Percentiles rank a stretch among this genome's conserved stretches.
Evolutionary conservation across 2,888 invertebrate genomes (phyloP).

Genomic region (Drosophila setosimentum): DNA sequence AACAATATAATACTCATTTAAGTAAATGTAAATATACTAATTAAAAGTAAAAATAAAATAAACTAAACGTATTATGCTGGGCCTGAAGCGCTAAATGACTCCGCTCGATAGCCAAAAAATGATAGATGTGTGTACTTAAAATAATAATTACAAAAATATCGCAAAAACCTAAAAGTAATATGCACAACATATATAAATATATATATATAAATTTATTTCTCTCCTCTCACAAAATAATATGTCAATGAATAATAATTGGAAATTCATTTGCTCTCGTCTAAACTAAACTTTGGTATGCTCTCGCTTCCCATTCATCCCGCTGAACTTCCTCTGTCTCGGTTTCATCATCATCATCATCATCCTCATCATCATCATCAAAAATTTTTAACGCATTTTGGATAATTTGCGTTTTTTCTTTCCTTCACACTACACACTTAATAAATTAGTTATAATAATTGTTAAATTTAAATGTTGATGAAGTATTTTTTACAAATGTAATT

Average conservation of each 20-base stretch:
- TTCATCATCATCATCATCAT: neutral
- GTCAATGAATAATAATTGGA: slow-evolving; percentile 30
- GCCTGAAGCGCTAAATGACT: slow-evolving; percentile 57
- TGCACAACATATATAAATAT: slow-evolving; percentile 52
- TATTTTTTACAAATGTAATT: slow-evolving; percentile 81
- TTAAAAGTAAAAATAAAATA: slow-evolving; percentile 15
- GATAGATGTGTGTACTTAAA: slow-evolving; percentile 14
- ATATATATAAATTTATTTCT: slow-evolving; percentile 6
- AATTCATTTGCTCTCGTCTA: slow-evolving; percentile 64
- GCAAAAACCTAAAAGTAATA: slow-evolving; percentile 46
- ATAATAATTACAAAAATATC: slow-evolving; percentile 40
- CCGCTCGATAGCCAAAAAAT: slow-evolving; percentile 25
- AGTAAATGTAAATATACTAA: slow-evolving; percentile 20
- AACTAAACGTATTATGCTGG: slow-evolving; percentile 25
- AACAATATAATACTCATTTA: slow-evolving; percentile 54
- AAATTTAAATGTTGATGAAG: slow-evolving; percentile 80
- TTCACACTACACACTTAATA: slow-evolving; percentile 48
- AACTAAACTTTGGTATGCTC: slow-evolving; percentile 79
- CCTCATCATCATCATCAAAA: slow-evolving; percentile 8
- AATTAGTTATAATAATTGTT: slow-evolving; percentile 71
- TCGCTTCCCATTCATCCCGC: slow-evolving; percentile 8
- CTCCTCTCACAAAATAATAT: slow-evolving; percentile 34
- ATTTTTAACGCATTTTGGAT: slow-evolving; percentile 18
- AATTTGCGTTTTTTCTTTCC: slow-evolving; percentile 13
- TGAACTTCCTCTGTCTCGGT: slow-evolving; percentile 1